Evolutionary conservation across 2,797 vertebrate genomes (phyloP).

Genomic region (Acrossocheilus wenchowensis): DNA sequence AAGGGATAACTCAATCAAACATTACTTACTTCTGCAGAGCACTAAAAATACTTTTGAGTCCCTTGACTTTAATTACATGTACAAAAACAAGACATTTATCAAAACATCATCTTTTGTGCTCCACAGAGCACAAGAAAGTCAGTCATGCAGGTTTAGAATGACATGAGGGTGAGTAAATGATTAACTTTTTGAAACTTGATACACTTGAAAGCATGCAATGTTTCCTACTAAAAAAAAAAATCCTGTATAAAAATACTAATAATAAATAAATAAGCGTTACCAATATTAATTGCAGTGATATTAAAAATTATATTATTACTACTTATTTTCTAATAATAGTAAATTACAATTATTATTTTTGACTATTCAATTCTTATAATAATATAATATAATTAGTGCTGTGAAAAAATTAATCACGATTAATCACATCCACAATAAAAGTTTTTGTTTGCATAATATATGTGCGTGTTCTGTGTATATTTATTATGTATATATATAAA

Average conservation of each 20-base stretch:
- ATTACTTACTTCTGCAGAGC: background rate
- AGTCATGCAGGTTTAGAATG: background rate
- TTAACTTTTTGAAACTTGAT: too few relatives aligned
- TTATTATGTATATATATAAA: too few relatives aligned
- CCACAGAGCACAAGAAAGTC: background rate
- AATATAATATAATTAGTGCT: background rate
- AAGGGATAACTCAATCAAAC: background rate
- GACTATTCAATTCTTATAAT: background rate
- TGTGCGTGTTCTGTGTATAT: background rate
- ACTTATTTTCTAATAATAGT: background rate
- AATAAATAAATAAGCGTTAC: background rate
- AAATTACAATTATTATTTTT: conserved; percentile 6
- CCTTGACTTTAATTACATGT: background rate
- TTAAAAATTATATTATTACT: background rate
- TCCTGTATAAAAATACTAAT: background rate
- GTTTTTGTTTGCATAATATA: background rate
- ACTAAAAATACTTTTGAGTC: background rate
- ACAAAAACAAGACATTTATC: background rate
- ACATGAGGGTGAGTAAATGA: background rate
- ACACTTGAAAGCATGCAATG: background rate
- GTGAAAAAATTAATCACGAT: too few relatives aligned
- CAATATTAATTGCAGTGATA: background rate
- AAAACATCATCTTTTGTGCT: background rate
- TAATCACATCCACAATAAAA: too few relatives aligned
- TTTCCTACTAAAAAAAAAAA: background rate